Evolutionary conservation across 2,113 vertebrate genomes (phyloP), one percentile per base, ranked within the genome.

Genomic region (Orycteropus afer): DNA sequence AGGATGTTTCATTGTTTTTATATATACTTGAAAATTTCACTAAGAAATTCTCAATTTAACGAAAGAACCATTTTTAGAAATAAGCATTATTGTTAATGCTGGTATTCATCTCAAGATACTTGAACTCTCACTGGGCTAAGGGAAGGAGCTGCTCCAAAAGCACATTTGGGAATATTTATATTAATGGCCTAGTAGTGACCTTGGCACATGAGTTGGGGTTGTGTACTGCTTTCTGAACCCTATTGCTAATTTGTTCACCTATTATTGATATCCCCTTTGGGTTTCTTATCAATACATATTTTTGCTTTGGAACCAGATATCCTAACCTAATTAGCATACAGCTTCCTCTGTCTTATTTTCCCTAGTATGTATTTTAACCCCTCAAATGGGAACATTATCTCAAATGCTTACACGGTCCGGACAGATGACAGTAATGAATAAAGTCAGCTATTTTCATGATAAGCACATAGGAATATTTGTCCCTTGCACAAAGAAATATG

Each of bases 31-130:
- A 2, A 74, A 53, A 86, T 89, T 73, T 88, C 84, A 37, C 32
- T 63, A 77, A 83, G 61, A 25, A 92, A 93, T 83, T 97, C 47
- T 95, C 32, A 89, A 25, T 85, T 95, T 29, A 95, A 86, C 92
- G 53, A 83, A 95, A 27, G 59, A 88, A 59, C 14, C 22, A 22
- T 55, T 86, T 78, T 86, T 87, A 63, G 61, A 84, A 93, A 51
- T 89, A 55, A 40, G 69, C 23, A 40, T 93, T 74, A 63, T 78
- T 90, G 10, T 79, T 83, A 55, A 82, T 91, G n/a, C 67, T 78
- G 40, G 17, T 89, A 22, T 87, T 95, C 59, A 71, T 80, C 53
- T 88, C 45, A 59, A 29, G 49, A 47, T 77, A 86, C 85, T 92
- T 83, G 63, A 90, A 47, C 40, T 87, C 45, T 93, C 57, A 55